Evolutionary conservation across 1,140 invertebrate genomes (phyloP).

Genomic region (Lordiphosa mommai): DNA sequence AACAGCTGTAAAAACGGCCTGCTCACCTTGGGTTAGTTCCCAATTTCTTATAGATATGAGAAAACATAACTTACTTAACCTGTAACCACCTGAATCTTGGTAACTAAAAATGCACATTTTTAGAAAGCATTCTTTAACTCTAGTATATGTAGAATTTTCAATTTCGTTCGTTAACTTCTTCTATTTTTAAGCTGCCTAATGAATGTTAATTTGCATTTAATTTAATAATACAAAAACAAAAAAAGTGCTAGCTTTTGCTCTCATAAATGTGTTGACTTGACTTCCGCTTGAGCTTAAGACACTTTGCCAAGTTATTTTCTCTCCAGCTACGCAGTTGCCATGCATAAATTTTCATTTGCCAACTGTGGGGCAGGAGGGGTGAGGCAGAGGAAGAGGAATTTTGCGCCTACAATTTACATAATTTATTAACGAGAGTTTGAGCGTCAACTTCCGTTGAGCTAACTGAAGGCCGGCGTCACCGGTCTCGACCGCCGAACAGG

Average conservation of each 20-base stretch:
- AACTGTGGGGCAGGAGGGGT: background rate
- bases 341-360: conserved; percentile 63
- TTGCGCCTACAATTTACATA: conserved; percentile 75
- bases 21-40: too few relatives aligned
- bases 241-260: conserved; percentile 20
- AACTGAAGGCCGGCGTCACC: conserved; percentile 2
- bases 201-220: conserved; percentile 58
- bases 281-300: conserved; percentile 61
- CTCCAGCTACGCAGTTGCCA: conserved; percentile 1
- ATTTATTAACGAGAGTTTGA: conserved; percentile 77
- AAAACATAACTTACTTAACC: too few relatives aligned
- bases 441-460: conserved; percentile 62
- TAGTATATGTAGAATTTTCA: too few relatives aligned
- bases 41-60: too few relatives aligned
- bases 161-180: too few relatives aligned
- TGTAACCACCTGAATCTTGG: too few relatives aligned
- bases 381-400: conserved; percentile 20
- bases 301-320: conserved; percentile 36
- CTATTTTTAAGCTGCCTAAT: background rate
- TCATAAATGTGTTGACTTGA: conserved; percentile 54
- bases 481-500: conserved; percentile 17
- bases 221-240: conserved; percentile 35
- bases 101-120: too few relatives aligned
- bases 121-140: too few relatives aligned
- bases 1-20: too few relatives aligned